Base-by-base conservation (phyloP, 2,797 vertebrate species). In the Tachyglossus aculeatus region DNA sequence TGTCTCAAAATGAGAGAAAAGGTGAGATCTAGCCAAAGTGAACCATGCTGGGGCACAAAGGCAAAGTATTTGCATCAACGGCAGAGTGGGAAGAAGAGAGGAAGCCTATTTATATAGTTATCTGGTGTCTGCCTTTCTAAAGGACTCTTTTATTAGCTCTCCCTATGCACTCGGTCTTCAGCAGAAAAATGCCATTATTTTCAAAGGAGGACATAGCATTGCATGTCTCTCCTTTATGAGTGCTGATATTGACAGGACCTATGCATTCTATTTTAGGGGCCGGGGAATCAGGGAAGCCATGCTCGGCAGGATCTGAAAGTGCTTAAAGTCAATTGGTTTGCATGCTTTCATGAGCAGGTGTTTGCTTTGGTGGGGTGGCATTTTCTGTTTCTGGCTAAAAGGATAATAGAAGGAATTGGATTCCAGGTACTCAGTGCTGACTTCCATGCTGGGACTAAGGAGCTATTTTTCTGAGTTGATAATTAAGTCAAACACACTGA, bases 91-190 rank as follows among this genome's bases (percentile, higher is more conserved):
- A 86, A 67, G 25, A 63, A 81, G 72, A 37, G 57, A 67, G 63
- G 45, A 62, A 64, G 48, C 39, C 40, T 54, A 5, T 68, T 51
- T 77, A 22, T 66, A 18, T 44, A 43, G 27, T 73, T 48, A 69
- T 61, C 55, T 77, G 36, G 70, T 67, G 60, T 81, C 67, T 89
- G 71, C 81, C 44, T 74, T 88, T 83, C 69, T 18, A 74, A 81
- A 21, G 52, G 33, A 47, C 21, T 60, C 22, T 71, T 87, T 58
- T 77, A 47, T 81, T 82, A 85, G 59, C 9, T 9, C 67, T 3
- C 9, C 5, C 4, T 4, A 62, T 79, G 79, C 75, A 61, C 38
- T 15, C 43, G 50, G 9, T 9, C 65, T 73, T 54, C 14, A 77
- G 66, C 38, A 1, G 37, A 48, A 76, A n/a, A 73, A 78, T 44